Evolutionary conservation across 2,113 vertebrate genomes (phyloP).

Genomic region (Calyptomena viridis): DNA sequence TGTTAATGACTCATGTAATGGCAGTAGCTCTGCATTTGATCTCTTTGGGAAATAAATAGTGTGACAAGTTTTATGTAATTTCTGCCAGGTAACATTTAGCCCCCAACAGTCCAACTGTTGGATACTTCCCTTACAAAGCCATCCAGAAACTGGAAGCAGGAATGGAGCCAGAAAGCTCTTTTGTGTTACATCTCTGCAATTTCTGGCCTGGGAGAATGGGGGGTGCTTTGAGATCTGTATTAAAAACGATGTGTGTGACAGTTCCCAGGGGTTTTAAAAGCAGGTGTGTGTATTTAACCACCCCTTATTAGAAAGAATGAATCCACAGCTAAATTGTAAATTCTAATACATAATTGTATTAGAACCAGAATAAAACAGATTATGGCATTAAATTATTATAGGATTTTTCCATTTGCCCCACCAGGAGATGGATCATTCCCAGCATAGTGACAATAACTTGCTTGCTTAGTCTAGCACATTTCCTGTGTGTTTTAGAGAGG

Average conservation of each 20-base stretch:
- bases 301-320: not conserved
- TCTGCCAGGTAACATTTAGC: not conserved
- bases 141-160: not conserved
- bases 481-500: accelerated
- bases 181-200: not conserved
- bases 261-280: not conserved
- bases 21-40: not conserved
- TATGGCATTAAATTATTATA: accelerated
- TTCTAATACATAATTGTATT: accelerated
- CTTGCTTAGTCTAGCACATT: not conserved
- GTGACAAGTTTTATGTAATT: not conserved
- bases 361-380: not conserved
- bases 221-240: not conserved
- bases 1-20: not conserved
- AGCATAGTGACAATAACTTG: not conserved
- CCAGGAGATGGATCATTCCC: not conserved
- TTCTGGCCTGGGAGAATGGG: not conserved
- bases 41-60: not conserved
- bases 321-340: not conserved
- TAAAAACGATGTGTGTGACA: not conserved
- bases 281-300: not conserved
- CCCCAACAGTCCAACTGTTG: not conserved
- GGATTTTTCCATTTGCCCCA: not conserved
- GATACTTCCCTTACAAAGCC: not conserved
- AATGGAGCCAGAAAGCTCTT: not conserved